Evolutionary conservation across 2,113 vertebrate species (phyloP).

Genomic region (Dicerorhinus sumatrensis): DNA sequence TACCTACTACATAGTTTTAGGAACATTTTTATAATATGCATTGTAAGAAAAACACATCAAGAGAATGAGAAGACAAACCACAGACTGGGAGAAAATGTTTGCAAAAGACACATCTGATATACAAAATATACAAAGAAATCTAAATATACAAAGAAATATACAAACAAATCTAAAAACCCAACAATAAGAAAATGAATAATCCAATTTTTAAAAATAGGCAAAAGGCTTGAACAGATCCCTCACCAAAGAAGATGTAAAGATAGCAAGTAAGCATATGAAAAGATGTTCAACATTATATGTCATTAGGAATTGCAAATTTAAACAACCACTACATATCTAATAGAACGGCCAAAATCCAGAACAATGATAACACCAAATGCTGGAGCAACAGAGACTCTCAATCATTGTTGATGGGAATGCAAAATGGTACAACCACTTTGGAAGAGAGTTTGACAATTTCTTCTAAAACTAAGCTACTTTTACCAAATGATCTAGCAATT

Average conservation of each 20-base stretch:
- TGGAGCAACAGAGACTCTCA: not conserved
- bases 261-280: not conserved
- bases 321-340: not conserved
- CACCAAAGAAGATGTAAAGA: not conserved
- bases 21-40: not conserved
- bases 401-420: not conserved
- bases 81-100: not conserved
- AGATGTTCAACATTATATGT: not conserved
- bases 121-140: not conserved
- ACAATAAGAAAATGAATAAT: not conserved
- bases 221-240: not conserved
- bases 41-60: not conserved
- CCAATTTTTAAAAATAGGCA: not conserved
- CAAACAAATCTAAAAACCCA: not conserved
- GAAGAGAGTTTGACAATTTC: not conserved
- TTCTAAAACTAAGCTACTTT: not conserved
- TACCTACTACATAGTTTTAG: not conserved
- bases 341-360: not conserved
- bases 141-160: slow-evolving; percentile 5
- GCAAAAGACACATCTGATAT: not conserved
- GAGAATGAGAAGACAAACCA: not conserved
- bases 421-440: not conserved
- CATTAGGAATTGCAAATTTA: not conserved
- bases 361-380: not conserved
- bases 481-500: not conserved